phyloP scores from a whole-genome alignment of 2,888 invertebrate genomes.

The Brachypalpus laphriformis region DNA sequence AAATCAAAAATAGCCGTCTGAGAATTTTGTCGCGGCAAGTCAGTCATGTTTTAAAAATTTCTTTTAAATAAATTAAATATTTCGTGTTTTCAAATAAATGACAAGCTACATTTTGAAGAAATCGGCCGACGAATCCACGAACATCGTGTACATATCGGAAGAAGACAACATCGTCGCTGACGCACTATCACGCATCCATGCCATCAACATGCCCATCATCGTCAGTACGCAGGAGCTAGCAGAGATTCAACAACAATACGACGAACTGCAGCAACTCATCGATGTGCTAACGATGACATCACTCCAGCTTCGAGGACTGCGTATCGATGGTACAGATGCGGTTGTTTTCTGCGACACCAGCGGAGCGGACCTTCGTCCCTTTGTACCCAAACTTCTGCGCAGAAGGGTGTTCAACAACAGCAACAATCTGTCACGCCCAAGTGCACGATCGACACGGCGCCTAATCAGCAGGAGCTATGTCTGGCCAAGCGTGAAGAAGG shows the following conservation, averaged over 20 bases:
- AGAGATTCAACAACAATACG: not conserved
- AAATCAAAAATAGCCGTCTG: no score
- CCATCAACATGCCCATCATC: not conserved
- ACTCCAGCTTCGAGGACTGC: slow-evolving; percentile 25
- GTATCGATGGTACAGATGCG: slow-evolving; percentile 18
- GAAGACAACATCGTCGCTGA: slow-evolving; percentile 61
- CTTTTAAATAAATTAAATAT: no score
- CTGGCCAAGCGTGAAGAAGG: no score
- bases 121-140: no score
- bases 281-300: not conserved
- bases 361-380: slow-evolving; percentile 18
- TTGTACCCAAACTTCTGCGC: slow-evolving; percentile 3
- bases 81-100: no score
- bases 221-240: no score
- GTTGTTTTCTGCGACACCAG: slow-evolving; percentile 50
- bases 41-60: no score
- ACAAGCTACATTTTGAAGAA: no score
- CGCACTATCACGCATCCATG: slow-evolving; percentile 43
- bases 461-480: not conserved
- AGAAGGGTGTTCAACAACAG: not conserved
- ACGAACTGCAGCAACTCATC: not conserved
- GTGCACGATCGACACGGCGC: not conserved
- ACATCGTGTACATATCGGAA: not conserved
- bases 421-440: not conserved
- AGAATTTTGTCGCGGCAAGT: no score